Base-by-base conservation (phyloP, 1,140 invertebrate species). In the Drosophila tristis region DNA sequence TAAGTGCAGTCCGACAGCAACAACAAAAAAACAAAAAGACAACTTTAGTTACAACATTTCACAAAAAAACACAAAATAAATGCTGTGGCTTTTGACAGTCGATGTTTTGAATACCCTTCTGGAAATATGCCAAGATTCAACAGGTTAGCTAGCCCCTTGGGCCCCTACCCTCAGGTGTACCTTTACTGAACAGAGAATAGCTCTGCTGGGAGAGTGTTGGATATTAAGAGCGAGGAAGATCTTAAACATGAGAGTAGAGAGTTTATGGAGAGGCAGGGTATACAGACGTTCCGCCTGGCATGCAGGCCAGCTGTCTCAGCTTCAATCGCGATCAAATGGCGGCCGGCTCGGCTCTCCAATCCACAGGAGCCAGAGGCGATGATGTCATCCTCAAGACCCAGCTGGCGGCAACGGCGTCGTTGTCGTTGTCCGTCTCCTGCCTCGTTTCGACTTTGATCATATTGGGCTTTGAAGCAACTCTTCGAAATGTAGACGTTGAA, bases 1-100 rank as follows among this genome's bases (percentile, higher is more conserved):
- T 87, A 86, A 82, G 81, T 86, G 81, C 81, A 85, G 59, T 68
- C 75, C 68, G 50, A 66, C 60, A 56, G 63, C 57, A 80, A 59
- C 67, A 60, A 74, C 74, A 43, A 56, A 43, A 56, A 45, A 62
- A 62, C 57, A 60, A 49, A 54, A 65, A 39, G 57, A 63, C 59
- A 61, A 20, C 53, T 65, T 64, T 63, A 75, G 74, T 87, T 87
- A 82, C 78, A 87, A 51, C 66, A 84, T 78, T 78, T 49, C 16
- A 39, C 70, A 74, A 82, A 71, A 75, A 65, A 64, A 45, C 62
- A 61, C 61, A n/a, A 68, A 39, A 42, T 48, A 51, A 54, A 55
- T 45, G 47, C 35, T 13, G 11, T 11, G 47, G 31, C 57, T 50
- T 16, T 35, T n/a, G 25, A 58, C 70, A 49, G 25, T 39, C 67